phyloP scores from a whole-genome alignment of 2,113 vertebrate species.

The Spilogale gracilis region DNA sequence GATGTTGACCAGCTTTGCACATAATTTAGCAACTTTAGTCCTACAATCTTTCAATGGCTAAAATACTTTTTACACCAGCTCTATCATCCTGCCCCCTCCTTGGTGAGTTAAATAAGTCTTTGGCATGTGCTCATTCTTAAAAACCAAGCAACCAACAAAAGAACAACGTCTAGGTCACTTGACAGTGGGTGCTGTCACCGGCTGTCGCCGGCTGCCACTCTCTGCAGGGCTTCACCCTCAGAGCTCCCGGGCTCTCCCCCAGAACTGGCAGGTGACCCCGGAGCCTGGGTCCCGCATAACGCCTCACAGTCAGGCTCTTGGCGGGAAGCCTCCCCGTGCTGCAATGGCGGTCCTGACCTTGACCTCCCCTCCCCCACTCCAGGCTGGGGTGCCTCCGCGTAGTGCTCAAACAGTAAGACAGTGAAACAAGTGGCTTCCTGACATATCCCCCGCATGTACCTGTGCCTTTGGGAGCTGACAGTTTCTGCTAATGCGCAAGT shows the following conservation, averaged over 20 bases:
- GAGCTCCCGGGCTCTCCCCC: not conserved
- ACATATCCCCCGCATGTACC: not conserved
- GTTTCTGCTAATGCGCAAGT: not conserved
- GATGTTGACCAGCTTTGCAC: not conserved
- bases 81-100: not conserved
- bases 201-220: not conserved
- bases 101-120: not conserved
- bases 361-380: not conserved
- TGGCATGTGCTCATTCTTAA: not conserved
- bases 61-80: not conserved
- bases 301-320: not conserved
- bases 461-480: not conserved
- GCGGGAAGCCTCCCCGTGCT: not conserved
- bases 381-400: fast-evolving
- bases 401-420: not conserved
- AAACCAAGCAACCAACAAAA: not conserved
- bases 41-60: not conserved
- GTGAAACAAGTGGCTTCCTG: not conserved
- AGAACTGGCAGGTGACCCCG: not conserved
- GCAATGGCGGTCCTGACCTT: not conserved
- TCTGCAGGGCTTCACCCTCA: not conserved
- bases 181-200: not conserved
- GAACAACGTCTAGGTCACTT: not conserved
- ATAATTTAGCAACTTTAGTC: not conserved
- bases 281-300: not conserved